phyloP scores from a whole-genome alignment of 2,888 invertebrate genomes.

The Drosophila neutralis region DNA sequence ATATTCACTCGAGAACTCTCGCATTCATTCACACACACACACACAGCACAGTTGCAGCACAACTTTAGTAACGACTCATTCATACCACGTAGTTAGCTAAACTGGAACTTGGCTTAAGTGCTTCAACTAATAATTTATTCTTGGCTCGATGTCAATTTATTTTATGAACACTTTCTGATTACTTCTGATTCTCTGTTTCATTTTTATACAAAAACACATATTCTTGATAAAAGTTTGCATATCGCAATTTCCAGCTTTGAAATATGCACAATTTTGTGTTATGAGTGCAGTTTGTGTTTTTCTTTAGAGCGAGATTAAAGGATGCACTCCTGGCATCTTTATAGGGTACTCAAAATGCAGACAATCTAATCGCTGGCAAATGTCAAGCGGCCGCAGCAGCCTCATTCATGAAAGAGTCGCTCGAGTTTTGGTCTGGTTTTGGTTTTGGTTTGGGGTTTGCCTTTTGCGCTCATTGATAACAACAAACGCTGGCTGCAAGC shows the following conservation, averaged over 20 bases:
- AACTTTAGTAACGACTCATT: neutral
- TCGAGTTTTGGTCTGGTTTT: slow-evolving; percentile 14
- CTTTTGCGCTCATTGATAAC: slow-evolving; percentile 56
- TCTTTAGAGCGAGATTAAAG: neutral
- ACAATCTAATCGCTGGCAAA: slow-evolving; percentile 75
- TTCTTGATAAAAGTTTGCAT: neutral
- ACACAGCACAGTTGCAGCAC: neutral
- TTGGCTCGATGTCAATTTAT: neutral
- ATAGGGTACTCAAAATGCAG: slow-evolving; percentile 36
- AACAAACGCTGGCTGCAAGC: slow-evolving; percentile 20
- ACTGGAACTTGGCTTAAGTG: neutral
- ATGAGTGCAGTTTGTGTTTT: neutral
- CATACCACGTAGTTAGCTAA: slow-evolving; percentile 12
- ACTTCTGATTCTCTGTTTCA: neutral
- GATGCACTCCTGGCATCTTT: neutral
- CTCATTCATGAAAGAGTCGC: slow-evolving; percentile 59
- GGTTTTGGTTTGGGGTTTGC: slow-evolving; percentile 17
- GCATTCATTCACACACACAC: neutral
- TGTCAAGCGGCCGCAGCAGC: slow-evolving; percentile 55
- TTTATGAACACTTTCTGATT: neutral
- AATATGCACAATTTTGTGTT: neutral
- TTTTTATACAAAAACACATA: neutral
- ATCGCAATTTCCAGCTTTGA: neutral
- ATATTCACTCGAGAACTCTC: slow-evolving; percentile 14
- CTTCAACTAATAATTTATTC: neutral